phyloP scores from a whole-genome alignment of 2,888 invertebrate species.

The Hyalella azteca region DNA sequence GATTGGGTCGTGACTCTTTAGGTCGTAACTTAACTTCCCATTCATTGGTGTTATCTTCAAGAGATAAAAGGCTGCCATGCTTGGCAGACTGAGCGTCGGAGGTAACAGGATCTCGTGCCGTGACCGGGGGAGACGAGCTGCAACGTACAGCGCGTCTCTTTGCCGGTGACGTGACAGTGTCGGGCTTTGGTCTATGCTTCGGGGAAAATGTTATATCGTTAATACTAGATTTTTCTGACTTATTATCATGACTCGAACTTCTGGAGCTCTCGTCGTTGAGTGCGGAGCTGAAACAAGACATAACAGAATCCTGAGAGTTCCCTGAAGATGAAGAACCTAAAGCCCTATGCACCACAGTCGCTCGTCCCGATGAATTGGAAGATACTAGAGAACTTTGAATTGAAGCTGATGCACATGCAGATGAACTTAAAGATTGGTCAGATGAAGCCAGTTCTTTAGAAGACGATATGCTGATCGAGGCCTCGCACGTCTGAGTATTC shows the following conservation, averaged over 20 bases:
- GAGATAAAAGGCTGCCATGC: conserved; percentile 3
- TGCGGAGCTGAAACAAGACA: not conserved
- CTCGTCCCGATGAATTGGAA: conserved; percentile 13
- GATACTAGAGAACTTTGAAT: conserved; percentile 19
- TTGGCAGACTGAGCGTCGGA: not conserved
- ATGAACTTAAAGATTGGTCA: conserved; percentile 18
- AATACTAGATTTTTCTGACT: not conserved
- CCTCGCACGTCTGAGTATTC: not conserved
- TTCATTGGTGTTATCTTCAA: not conserved
- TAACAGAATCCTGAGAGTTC: not conserved
- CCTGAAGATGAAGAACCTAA: conserved; percentile 17
- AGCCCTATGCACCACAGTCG: conserved; percentile 11
- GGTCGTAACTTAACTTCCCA: not conserved
- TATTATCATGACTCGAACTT: not conserved
- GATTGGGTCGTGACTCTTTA: conserved; percentile 4
- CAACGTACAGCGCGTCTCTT: not conserved
- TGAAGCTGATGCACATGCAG: not conserved
- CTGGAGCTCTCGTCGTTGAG: conserved; percentile 5
- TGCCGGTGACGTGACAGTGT: not conserved
- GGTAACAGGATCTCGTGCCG: not conserved
- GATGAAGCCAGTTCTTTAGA: not conserved
- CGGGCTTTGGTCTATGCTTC: conserved; percentile 17
- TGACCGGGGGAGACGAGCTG: not conserved
- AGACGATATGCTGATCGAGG: not conserved
- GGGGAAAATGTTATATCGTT: not conserved